Evolutionary conservation across 2,888 invertebrate species (phyloP).

Genomic region (Rotaria sp.): DNA sequence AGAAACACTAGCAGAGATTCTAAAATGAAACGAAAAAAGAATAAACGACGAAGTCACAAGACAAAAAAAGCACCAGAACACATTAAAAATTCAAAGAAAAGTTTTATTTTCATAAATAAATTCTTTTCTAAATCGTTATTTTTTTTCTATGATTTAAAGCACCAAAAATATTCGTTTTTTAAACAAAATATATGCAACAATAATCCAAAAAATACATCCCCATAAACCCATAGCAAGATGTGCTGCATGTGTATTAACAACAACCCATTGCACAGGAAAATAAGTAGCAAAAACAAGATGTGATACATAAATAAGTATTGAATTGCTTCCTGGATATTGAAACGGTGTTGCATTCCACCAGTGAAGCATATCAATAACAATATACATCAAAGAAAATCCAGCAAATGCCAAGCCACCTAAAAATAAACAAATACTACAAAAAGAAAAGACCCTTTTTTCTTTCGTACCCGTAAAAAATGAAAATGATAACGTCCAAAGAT

Average conservation of each 20-base stretch:
- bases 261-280: slow-evolving; percentile 64
- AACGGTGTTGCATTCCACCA: slow-evolving; percentile 83
- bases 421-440: not conserved
- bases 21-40: not conserved
- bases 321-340: slow-evolving; percentile 78
- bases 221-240: slow-evolving; percentile 67
- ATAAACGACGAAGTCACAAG: no score
- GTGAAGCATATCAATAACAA: slow-evolving; percentile 68
- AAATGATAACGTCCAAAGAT: slow-evolving; percentile 72
- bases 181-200: slow-evolving; percentile 60
- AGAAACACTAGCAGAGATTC: not conserved
- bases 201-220: slow-evolving; percentile 68
- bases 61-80: no score
- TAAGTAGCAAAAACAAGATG: slow-evolving; percentile 69
- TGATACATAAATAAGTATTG: slow-evolving; percentile 78
- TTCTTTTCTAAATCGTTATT: no score
- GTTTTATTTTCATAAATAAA: no score
- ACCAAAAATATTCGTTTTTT: slow-evolving; percentile 15
- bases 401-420: slow-evolving; percentile 60
- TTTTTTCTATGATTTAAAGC: not conserved
- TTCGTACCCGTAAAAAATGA: slow-evolving; percentile 73
- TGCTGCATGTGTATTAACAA: slow-evolving; percentile 63
- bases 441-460: not conserved
- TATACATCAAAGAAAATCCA: slow-evolving; percentile 67
- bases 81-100: no score